phyloP scores from a whole-genome alignment of 2,797 vertebrate genomes.

The Poecilia picta region DNA sequence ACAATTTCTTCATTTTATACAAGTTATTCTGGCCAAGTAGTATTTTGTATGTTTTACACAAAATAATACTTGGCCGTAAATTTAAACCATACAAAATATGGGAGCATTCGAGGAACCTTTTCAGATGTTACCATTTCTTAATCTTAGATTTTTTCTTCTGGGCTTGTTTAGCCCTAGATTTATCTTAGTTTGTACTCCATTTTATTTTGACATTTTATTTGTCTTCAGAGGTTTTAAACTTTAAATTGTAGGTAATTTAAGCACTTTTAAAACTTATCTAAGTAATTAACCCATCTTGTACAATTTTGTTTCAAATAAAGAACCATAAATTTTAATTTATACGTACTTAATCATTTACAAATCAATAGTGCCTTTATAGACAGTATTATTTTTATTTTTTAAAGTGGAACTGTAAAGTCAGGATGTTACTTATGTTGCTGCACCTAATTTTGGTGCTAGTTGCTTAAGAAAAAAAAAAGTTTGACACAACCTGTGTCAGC shows the following conservation, averaged over 20 bases:
- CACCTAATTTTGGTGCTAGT: background rate
- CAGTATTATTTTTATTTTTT: background rate
- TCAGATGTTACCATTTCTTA: background rate
- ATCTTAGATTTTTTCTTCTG: background rate
- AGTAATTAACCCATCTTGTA: background rate
- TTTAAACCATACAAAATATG: background rate
- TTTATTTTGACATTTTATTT: background rate
- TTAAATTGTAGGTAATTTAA: background rate
- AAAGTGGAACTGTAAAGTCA: background rate
- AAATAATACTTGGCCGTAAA: background rate
- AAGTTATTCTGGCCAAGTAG: background rate
- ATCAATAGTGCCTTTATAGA: background rate
- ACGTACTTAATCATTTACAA: background rate
- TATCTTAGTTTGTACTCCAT: background rate
- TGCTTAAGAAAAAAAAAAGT: background rate
- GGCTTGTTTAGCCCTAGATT: background rate
- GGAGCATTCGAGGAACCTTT: background rate
- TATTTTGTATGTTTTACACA: background rate
- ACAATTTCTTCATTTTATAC: background rate
- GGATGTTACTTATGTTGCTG: background rate
- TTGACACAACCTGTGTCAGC: background rate
- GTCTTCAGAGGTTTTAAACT: background rate
- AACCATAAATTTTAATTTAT: background rate
- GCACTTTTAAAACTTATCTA: background rate
- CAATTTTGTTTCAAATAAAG: background rate